A percentile compares a stretch with the other conserved stretches of the same genome.
Evolutionary conservation across 1,140 invertebrate genomes (phyloP).

Genomic region (Caerostris extrusa): DNA sequence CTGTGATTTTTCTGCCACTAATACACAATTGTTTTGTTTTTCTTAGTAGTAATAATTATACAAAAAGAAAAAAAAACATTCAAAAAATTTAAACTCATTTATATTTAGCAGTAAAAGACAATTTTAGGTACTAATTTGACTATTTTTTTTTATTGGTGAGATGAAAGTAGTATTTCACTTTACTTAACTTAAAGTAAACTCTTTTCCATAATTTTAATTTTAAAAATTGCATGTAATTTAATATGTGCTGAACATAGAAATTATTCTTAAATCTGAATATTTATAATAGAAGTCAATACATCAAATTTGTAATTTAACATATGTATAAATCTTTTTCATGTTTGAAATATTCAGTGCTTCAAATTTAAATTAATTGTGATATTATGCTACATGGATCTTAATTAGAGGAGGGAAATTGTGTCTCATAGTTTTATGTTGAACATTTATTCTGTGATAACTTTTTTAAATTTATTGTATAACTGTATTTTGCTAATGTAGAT

Average conservation of each 20-base stretch:
- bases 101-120: too few species aligned
- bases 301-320: too few species aligned
- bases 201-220: too few species aligned
- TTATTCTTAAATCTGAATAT: not conserved
- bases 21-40: not conserved
- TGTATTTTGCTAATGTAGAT: not conserved
- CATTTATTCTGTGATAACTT: not conserved
- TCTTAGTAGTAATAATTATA: too few species aligned
- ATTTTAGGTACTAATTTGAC: too few species aligned
- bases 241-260: not conserved
- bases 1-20: constrained; percentile 12
- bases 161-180: too few species aligned
- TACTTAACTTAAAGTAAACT: too few species aligned
- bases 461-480: not conserved
- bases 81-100: too few species aligned
- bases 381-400: not conserved
- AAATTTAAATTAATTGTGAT: constrained; percentile 12
- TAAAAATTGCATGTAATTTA: not conserved
- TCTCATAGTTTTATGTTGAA: not conserved
- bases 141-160: too few species aligned
- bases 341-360: not conserved
- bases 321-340: too few species aligned
- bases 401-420: not conserved
- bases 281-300: too few species aligned
- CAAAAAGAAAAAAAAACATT: too few species aligned